Base-by-base conservation (phyloP, 2,113 vertebrate genomes). In the Aegithalos caudatus region DNA sequence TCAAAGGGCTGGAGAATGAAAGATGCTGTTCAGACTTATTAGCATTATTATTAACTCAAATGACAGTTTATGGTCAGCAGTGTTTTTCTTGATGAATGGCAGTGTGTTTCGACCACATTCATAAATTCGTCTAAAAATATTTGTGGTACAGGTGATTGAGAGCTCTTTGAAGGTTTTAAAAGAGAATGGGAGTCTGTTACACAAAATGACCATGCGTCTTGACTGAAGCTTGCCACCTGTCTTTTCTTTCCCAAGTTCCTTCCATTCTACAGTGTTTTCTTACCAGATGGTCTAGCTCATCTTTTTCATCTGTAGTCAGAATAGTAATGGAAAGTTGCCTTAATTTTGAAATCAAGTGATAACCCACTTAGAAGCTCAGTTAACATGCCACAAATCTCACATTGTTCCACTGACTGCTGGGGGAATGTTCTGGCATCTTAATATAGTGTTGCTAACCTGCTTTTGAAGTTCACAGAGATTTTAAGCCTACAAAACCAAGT, bases 1-100 rank as follows among this genome's bases (percentile, higher is more conserved):
- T 95, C 81, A 72, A 86, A 95, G 66, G 38, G 14, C 45, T 89
- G 40, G 24, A 91, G 73, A 89, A 60, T 72, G 81, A 92, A 95
- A 80, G 65, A 76, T 87, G 38, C 40, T 94, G 66, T 61, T 91
- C 58, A 79, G 62, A 82, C 71, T 84, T 73, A 91, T 92, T 87
- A 84, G 44, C 44, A 13, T 87, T 64, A 67, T 88, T 84, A 86
- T 71, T 94, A 94, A 90, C 66, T 94, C n/a, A 73, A 72, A 70
- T 82, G 66, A 81, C 65, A 85, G 70, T 72, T 90, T 42, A 54
- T 65, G 78, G 87, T 90, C 74, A 91, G 31, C 4, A 4, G 16
- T 44, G 18, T 48, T 86, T 92, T 81, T 25, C 47, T 35, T 3
- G 0, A 44, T 53, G 35, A 91, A 44, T 84, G 13, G 37, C 42